A percentile compares a stretch with the other conserved stretches of the same genome.
phyloP scores from a whole-genome alignment of 2,113 vertebrate genomes.

The Mormyrus iriodes region DNA sequence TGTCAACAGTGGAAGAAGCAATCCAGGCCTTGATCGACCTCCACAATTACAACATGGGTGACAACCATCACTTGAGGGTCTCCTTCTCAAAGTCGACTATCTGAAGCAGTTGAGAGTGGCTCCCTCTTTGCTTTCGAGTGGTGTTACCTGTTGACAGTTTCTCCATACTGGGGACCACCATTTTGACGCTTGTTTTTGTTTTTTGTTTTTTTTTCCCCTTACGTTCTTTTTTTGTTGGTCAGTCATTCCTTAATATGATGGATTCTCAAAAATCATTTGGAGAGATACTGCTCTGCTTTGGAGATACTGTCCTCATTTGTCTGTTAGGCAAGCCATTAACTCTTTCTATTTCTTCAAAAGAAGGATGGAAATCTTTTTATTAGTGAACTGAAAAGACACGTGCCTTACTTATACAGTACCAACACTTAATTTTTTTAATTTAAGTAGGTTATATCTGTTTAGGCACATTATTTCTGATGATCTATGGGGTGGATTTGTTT shows the following conservation, averaged over 20 bases:
- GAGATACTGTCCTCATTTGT: slow-evolving; percentile 39
- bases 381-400: slow-evolving; percentile 68
- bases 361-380: slow-evolving; percentile 51
- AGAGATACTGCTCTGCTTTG: slow-evolving; percentile 59
- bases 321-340: slow-evolving; percentile 65
- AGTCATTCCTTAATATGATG: slow-evolving; percentile 44
- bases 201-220: background rate
- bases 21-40: slow-evolving; percentile 95
- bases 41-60: slow-evolving; percentile 97
- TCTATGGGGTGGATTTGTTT: slow-evolving; percentile 68
- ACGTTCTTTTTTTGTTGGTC: slow-evolving; percentile 14
- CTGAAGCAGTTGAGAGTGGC: slow-evolving; percentile 52
- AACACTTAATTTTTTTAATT: slow-evolving; percentile 60
- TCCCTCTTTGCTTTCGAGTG: slow-evolving; percentile 47
- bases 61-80: slow-evolving; percentile 95
- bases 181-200: slow-evolving; percentile 52
- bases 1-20: slow-evolving; percentile 94
- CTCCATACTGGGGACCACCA: slow-evolving; percentile 74
- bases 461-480: slow-evolving; percentile 32
- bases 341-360: slow-evolving; percentile 51
- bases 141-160: background rate
- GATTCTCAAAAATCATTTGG: slow-evolving; percentile 34
- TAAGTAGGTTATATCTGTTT: slow-evolving; percentile 51
- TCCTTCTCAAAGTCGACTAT: slow-evolving; percentile 99
- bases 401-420: slow-evolving; percentile 68